Evolutionary conservation across 1,140 invertebrate genomes (phyloP).

Genomic region (Meteorus sp.): DNA sequence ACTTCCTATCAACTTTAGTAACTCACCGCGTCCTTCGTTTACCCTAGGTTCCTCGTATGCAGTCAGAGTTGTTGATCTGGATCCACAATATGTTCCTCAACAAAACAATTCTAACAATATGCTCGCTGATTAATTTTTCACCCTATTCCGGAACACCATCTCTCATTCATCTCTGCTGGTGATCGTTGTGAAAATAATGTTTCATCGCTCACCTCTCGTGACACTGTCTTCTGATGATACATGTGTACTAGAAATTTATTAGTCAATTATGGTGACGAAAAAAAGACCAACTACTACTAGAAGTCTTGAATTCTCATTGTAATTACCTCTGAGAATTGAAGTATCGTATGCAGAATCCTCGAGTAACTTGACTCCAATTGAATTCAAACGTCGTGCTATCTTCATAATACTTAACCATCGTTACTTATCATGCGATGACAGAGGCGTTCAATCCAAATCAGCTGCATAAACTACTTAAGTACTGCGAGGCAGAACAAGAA

Average conservation of each 20-base stretch:
- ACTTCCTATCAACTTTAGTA: too few species aligned
- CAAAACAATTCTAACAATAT: conserved; percentile 80
- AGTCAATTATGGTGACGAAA: too few species aligned
- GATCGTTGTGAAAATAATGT: conserved; percentile 82
- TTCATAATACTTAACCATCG: conserved; percentile 76
- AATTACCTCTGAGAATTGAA: conserved; percentile 91
- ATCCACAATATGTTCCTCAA: conserved; percentile 92
- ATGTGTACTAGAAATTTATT: conserved; percentile 71
- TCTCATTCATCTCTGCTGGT: conserved; percentile 92
- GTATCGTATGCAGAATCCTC: conserved; percentile 88
- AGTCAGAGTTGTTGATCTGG: conserved; percentile 75
- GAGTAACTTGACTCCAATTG: conserved; percentile 87
- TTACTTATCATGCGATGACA: too few species aligned
- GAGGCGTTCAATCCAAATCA: too few species aligned
- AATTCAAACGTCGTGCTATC: conserved; percentile 77
- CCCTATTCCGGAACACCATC: conserved; percentile 90
- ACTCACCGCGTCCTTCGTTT: conserved; percentile 83
- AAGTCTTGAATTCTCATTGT: too few species aligned
- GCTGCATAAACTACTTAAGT: too few species aligned
- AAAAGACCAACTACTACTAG: too few species aligned
- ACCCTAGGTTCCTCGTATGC: conserved; percentile 90
- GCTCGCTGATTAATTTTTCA: conserved; percentile 78
- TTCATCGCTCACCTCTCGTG: conserved; percentile 76
- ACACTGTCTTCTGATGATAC: conserved; percentile 90
- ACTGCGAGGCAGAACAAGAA: too few species aligned